Evolutionary conservation across 2,888 invertebrate species (phyloP).

Genomic region (Pycnomerus fuliginosus): DNA sequence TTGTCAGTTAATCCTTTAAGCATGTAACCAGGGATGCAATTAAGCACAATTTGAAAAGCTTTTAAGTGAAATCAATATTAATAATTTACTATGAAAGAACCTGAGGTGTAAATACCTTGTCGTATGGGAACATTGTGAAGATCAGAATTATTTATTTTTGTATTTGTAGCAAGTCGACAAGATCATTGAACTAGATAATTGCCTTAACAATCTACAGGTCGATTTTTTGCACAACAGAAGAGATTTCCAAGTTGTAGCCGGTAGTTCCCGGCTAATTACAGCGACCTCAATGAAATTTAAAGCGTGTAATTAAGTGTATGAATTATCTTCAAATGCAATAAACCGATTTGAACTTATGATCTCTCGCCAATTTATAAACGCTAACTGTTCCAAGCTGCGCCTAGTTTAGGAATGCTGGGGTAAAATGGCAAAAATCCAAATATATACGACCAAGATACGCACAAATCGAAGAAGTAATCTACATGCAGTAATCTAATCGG

Average conservation of each 20-base stretch:
- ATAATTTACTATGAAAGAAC: no score
- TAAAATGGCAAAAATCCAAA: constrained; percentile 27
- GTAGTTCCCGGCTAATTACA: constrained; percentile 15
- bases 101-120: no score
- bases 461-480: constrained; percentile 43
- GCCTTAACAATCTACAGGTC: constrained; percentile 16
- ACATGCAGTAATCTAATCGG: constrained; percentile 45
- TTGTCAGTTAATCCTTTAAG: no score
- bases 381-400: constrained; percentile 34
- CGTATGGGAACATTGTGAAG: constrained; percentile 14
- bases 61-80: no score
- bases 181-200: constrained; percentile 28
- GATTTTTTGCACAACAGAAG: constrained; percentile 7
- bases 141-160: constrained; percentile 21
- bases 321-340: constrained; percentile 22
- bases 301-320: constrained; percentile 25
- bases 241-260: constrained; percentile 4
- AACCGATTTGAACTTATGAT: constrained; percentile 33
- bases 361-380: constrained; percentile 33
- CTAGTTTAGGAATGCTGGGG: constrained; percentile 33
- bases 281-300: constrained; percentile 24
- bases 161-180: constrained; percentile 17
- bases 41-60: no score
- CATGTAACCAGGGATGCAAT: no score
- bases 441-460: constrained; percentile 28